phyloP scores from a whole-genome alignment of 1,140 invertebrate species.

The Pomacea maculata region DNA sequence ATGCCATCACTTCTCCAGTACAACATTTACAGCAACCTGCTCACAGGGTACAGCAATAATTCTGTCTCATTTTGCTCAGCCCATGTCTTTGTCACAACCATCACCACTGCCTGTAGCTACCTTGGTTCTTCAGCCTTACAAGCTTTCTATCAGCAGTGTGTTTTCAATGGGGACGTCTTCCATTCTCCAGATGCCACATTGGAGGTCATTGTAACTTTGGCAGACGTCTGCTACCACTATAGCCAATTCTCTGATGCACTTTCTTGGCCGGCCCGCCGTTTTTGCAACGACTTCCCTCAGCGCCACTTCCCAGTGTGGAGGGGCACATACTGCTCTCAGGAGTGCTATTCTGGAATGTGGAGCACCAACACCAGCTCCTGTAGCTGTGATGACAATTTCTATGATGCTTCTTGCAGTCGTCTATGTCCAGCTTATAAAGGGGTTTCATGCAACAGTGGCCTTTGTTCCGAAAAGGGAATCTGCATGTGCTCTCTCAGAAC shows the following conservation, averaged over 20 bases:
- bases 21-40: slow-evolving; percentile 14
- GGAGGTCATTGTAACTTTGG: slow-evolving; percentile 30
- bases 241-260: not conserved
- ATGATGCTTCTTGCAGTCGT: slow-evolving; percentile 30
- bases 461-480: slow-evolving; percentile 29
- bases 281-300: slow-evolving; percentile 33
- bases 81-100: slow-evolving; percentile 14
- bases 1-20: slow-evolving; percentile 18
- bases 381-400: slow-evolving; percentile 35
- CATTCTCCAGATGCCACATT: slow-evolving; percentile 11
- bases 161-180: slow-evolving; percentile 21
- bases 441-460: slow-evolving; percentile 25
- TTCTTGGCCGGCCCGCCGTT: slow-evolving; percentile 28
- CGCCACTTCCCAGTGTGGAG: slow-evolving; percentile 35
- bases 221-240: slow-evolving; percentile 25
- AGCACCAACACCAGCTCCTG: slow-evolving; percentile 9
- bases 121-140: slow-evolving; percentile 20
- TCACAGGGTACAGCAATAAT: not conserved
- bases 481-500: slow-evolving; percentile 36
- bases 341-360: slow-evolving; percentile 32
- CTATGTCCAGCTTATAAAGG: slow-evolving; percentile 25
- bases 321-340: slow-evolving; percentile 26
- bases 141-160: slow-evolving; percentile 25
- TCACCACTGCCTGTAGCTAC: slow-evolving; percentile 24
- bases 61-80: slow-evolving; percentile 22